phyloP scores from a whole-genome alignment of 2,113 vertebrate genomes.

The Oreotrochilus melanogaster region DNA sequence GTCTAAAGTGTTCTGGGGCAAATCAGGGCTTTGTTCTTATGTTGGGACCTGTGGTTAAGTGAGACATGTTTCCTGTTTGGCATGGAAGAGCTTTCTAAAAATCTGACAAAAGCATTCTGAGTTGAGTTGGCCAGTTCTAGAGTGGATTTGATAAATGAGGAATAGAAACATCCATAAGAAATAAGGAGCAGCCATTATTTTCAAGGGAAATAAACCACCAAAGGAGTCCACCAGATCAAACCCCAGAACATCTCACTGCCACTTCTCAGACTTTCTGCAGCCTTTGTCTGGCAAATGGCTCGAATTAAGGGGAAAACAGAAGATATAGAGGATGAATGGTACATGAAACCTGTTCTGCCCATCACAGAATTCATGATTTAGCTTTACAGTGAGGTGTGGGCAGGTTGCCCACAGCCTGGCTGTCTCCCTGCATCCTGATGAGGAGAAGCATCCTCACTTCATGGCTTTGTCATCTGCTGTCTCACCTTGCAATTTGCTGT shows the following conservation, averaged over 20 bases:
- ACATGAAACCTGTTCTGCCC: neutral
- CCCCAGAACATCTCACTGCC: neutral
- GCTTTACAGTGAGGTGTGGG: neutral
- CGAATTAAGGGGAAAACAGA: neutral
- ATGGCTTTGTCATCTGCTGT: neutral
- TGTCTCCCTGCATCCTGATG: neutral
- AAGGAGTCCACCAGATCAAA: neutral
- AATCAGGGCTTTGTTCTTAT: neutral
- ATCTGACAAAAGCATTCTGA: neutral
- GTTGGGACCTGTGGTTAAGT: neutral
- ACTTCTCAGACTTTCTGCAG: neutral
- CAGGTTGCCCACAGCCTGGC: neutral
- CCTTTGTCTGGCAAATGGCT: neutral
- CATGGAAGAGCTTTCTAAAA: neutral
- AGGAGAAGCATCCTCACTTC: neutral
- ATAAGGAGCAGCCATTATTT: neutral
- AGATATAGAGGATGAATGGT: neutral
- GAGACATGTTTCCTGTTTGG: neutral
- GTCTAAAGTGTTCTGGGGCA: neutral
- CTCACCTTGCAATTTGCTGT: neutral
- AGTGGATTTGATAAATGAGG: neutral
- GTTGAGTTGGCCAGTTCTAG: neutral
- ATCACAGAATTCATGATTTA: neutral
- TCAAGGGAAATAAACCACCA: neutral
- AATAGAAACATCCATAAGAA: neutral